Percentiles rank a stretch among this genome's conserved stretches.
Conservation (phyloP, 2,888 invertebrate genomes). For the Antheraea yamamai region DNA sequence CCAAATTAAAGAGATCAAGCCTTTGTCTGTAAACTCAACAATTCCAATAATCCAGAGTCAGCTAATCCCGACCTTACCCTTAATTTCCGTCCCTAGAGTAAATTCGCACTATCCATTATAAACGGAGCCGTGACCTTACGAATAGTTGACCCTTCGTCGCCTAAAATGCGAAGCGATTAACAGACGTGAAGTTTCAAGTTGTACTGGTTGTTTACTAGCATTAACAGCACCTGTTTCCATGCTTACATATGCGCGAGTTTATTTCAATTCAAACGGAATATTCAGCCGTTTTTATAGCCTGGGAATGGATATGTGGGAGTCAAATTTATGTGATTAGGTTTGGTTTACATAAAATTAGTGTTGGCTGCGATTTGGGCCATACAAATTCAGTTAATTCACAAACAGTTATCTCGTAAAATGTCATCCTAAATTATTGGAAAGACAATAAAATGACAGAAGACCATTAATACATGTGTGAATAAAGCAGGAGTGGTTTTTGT, state of each 20-base stretch:
- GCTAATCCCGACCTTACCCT: constrained; percentile 52
- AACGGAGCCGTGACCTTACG: constrained; percentile 38
- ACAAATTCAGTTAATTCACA: neutral
- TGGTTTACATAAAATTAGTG: neutral
- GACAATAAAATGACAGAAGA: too few species aligned
- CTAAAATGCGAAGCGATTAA: constrained; percentile 11
- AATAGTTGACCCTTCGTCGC: constrained; percentile 13
- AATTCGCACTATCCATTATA: constrained; percentile 48
- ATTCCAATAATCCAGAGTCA: constrained; percentile 55
- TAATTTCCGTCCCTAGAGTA: constrained; percentile 53
- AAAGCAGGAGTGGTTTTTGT: too few species aligned
- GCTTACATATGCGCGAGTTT: constrained; percentile 20
- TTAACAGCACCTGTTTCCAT: constrained; percentile 47
- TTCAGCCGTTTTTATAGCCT: constrained; percentile 14
- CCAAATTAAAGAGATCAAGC: constrained; percentile 40
- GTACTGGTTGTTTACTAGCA: constrained; percentile 39
- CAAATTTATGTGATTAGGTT: constrained; percentile 1
- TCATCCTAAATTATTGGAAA: too few species aligned
- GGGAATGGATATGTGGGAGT: neutral
- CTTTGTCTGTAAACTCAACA: constrained; percentile 49
- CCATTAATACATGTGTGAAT: too few species aligned
- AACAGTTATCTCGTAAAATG: too few species aligned
- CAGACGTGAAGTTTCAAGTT: constrained; percentile 34
- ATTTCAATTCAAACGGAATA: constrained; percentile 21
- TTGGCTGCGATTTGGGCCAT: neutral